Base-by-base conservation (phyloP, 2,797 vertebrate genomes). In the Acestrorhynchus altus region DNA sequence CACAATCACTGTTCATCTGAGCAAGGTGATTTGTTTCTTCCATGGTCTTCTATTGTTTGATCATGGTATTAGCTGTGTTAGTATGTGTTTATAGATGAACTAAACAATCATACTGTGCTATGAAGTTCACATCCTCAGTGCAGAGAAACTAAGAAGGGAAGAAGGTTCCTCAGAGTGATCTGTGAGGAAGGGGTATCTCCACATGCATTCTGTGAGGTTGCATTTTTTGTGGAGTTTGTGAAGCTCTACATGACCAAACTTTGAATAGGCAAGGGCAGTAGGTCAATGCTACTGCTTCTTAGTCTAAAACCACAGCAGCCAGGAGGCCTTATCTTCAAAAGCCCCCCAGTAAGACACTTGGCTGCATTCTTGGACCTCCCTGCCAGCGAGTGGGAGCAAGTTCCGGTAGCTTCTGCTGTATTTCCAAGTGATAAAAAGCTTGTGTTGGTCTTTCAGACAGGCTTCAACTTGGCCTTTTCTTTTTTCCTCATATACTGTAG, bases 271-370 rank as follows among this genome's bases (percentile, higher is more conserved):
- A 61, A 61, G 31, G 16, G 8, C 35, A 52, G 31, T 0, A 8
- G 31, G 60, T 54, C 35, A 11, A 35, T 56, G 46, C n/a, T 16
- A 51, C 12, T 42, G 11, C 35, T 63, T 90, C 86, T 80, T 80
- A 72, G 16, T 35, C 57, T 35, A 35, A 31, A 60, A 60, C 28
- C 26, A 74, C 11, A 49, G 82, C 20, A 69, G 79, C 73, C 76
- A 84, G 78, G 82, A 81, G 74, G 80, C 85, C 84, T 60, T 31
- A 87, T 85, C 83, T 83, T 90, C 85, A 89, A 89, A 88, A 85
- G 86, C 67, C 47, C 83, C 79, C 82, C 24, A 86, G 78, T 39
- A 73, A 73, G 71, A 72, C 67, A 83, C 72, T 54, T 71, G 70
- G 77, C 54, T 70, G 77, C 81, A 84, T 87, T 91, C 86, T 83